Percentiles rank a stretch among this genome's conserved stretches.
Conservation (phyloP, 2,888 invertebrate genomes). For the Siphlonurus alternatus region DNA sequence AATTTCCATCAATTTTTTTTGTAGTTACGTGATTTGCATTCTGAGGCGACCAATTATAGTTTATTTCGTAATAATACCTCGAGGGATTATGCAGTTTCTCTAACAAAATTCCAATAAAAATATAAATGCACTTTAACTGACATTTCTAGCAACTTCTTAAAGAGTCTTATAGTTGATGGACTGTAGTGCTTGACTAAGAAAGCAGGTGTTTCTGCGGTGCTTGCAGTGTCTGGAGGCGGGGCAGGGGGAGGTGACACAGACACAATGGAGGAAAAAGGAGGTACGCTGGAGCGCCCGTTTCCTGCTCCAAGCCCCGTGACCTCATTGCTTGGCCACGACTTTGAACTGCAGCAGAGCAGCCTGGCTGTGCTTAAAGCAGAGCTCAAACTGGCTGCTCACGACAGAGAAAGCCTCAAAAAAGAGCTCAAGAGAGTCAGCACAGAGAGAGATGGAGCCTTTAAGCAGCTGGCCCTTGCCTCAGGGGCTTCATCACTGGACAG, state of each 20-base stretch:
- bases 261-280: background rate
- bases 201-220: too few species aligned
- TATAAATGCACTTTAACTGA: too few species aligned
- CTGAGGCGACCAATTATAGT: too few species aligned
- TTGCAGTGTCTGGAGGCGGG: background rate
- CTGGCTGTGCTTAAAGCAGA: conserved; percentile 18
- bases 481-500: conserved; percentile 63
- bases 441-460: conserved; percentile 9
- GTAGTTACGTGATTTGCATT: too few species aligned
- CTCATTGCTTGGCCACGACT: conserved; percentile 13
- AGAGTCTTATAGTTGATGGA: too few species aligned
- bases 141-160: too few species aligned
- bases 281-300: conserved; percentile 1
- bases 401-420: conserved; percentile 18
- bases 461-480: conserved; percentile 39
- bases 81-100: too few species aligned
- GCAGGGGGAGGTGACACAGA: background rate
- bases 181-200: too few species aligned
- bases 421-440: conserved; percentile 13
- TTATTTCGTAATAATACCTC: too few species aligned
- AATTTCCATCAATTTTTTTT: too few species aligned
- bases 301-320: background rate
- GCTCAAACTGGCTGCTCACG: conserved; percentile 19
- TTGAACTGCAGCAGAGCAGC: conserved; percentile 18
- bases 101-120: too few species aligned